Conservation (phyloP, 2,113 vertebrate species). For the Anhinga anhinga region DNA sequence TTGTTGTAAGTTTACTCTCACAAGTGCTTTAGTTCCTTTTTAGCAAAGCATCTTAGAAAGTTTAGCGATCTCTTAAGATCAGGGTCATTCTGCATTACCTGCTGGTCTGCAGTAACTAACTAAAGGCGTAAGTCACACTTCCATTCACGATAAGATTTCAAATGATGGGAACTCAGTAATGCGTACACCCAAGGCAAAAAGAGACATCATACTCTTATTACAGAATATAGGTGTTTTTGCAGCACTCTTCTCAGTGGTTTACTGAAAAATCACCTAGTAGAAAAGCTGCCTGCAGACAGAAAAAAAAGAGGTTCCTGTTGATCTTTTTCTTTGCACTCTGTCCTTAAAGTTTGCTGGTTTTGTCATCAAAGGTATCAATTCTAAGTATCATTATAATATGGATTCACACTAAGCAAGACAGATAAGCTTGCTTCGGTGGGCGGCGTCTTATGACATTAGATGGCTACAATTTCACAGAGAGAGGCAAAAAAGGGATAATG, state of each 20-base stretch:
- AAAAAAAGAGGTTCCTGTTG: neutral
- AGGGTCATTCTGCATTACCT: neutral
- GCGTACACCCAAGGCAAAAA: neutral
- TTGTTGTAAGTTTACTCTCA: neutral
- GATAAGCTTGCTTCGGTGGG: neutral
- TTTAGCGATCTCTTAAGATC: neutral
- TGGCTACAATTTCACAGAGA: neutral
- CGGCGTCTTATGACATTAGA: neutral
- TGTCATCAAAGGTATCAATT: neutral
- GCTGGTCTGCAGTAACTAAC: neutral
- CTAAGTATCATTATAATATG: neutral
- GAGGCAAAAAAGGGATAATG: neutral
- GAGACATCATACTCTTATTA: neutral
- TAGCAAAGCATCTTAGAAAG: neutral
- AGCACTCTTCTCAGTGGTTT: neutral
- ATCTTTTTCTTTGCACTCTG: neutral
- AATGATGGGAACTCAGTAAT: neutral
- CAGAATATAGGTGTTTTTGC: neutral
- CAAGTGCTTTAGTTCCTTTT: neutral
- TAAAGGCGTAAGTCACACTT: neutral
- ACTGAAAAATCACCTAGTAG: neutral
- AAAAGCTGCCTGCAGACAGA: neutral
- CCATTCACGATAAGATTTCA: neutral
- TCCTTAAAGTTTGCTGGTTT: neutral
- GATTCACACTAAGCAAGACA: neutral